Evolutionary conservation across 2,888 invertebrate genomes (phyloP).

Genomic region (Agapetus fuscipes): DNA sequence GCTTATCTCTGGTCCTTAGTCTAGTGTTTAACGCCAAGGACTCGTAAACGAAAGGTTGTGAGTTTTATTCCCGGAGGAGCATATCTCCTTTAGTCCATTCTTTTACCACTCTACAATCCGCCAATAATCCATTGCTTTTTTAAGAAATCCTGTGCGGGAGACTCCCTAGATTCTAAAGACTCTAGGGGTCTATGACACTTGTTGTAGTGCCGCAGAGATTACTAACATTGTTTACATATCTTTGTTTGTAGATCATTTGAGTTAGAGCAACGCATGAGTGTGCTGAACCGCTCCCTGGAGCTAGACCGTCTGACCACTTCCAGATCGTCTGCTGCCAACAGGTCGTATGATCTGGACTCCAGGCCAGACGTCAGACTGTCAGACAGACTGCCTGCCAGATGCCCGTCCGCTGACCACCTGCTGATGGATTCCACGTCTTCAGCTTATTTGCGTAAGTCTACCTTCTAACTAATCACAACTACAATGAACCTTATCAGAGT

Average conservation of each 20-base stretch:
- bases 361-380: conserved; percentile 20
- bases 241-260: conserved; percentile 17
- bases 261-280: conserved; percentile 20
- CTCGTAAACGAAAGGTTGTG: too few relatives aligned
- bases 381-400: conserved; percentile 31
- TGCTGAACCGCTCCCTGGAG: conserved; percentile 18
- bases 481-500: not conserved
- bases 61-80: too few relatives aligned
- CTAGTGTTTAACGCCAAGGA: too few relatives aligned
- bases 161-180: too few relatives aligned
- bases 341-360: conserved; percentile 28
- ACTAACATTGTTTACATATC: not conserved
- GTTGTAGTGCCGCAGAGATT: too few relatives aligned
- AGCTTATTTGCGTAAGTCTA: conserved; percentile 17
- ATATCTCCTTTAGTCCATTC: too few relatives aligned
- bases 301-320: conserved; percentile 13
- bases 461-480: not conserved
- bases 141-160: too few relatives aligned
- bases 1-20: too few relatives aligned
- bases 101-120: too few relatives aligned
- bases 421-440: conserved; percentile 20
- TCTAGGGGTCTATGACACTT: too few relatives aligned
- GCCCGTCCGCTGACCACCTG: conserved; percentile 37
- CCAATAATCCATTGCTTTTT: too few relatives aligned
- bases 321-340: conserved; percentile 10